These are phyloP conservation scores for Lasioglossum baleicum DNA, from an alignment of 1,140 invertebrate genomes.

Conservation along the genomic window DNA sequence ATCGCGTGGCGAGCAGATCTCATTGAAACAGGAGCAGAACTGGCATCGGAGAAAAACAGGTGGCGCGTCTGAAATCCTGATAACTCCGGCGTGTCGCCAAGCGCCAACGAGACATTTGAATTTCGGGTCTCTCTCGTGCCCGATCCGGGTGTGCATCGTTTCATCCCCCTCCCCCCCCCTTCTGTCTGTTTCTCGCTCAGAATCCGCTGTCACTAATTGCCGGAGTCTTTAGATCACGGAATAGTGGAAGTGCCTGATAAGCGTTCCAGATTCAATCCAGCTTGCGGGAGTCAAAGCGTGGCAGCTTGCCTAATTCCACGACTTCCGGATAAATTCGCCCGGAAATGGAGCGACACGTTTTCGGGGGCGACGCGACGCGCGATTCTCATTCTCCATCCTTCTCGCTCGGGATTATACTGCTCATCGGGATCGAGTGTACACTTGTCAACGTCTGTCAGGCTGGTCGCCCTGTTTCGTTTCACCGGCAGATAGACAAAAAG, in stretches of 20 bases:
- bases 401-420: background rate
- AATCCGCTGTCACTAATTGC: constrained; percentile 3
- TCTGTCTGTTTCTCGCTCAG: background rate
- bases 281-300: background rate
- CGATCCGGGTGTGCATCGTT: too few relatives aligned
- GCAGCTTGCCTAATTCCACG: background rate
- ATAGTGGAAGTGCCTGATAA: background rate
- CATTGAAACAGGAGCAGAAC: background rate
- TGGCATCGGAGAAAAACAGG: background rate
- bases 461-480: too few relatives aligned
- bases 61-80: background rate
- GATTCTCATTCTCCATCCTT: background rate
- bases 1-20: too few relatives aligned
- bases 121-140: background rate
- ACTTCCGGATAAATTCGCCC: constrained; percentile 1
- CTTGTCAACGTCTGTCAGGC: background rate
- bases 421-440: background rate
- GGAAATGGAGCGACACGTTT: background rate
- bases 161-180: too few relatives aligned
- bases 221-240: background rate
- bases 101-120: background rate
- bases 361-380: background rate
- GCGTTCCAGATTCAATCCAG: background rate
- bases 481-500: too few relatives aligned
- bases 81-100: background rate